phyloP scores from a whole-genome alignment of 2,888 invertebrate genomes.

The Ceraclea dissimilis region DNA sequence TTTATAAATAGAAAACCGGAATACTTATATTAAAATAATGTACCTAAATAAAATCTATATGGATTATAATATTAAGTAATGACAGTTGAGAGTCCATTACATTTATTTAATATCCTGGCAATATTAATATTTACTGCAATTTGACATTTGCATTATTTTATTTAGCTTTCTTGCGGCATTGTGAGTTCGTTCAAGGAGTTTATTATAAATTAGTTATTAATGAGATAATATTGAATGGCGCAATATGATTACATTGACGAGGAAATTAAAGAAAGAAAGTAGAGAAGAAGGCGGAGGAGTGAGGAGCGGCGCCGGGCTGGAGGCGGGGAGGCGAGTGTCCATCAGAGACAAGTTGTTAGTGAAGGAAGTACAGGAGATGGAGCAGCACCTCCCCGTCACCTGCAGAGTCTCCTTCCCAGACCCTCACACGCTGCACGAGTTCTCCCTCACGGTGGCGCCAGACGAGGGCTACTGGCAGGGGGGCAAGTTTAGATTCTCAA shows the following conservation, averaged over 20 bases:
- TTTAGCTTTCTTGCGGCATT: no score
- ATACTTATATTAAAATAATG: no score
- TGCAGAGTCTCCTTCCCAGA: conserved; percentile 77
- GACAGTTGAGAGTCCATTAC: no score
- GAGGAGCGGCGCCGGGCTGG: conserved; percentile 33
- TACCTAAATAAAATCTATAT: no score
- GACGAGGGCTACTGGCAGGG: conserved; percentile 87
- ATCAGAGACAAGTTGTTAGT: conserved; percentile 71
- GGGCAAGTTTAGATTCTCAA: conserved; percentile 78
- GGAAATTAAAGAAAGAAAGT: conserved; percentile 60
- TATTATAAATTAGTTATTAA: no score
- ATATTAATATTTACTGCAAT: no score
- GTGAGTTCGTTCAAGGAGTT: no score
- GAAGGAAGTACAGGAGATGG: conserved; percentile 82
- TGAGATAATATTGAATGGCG: no score
- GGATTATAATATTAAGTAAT: no score
- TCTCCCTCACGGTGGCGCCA: conserved; percentile 68
- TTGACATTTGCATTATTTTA: no score
- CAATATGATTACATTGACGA: conserved; percentile 64
- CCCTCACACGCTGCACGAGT: conserved; percentile 74
- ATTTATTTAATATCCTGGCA: no score
- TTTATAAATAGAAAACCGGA: no score
- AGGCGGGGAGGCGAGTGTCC: conserved; percentile 55
- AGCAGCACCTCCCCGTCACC: conserved; percentile 71
- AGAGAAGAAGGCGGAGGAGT: conserved; percentile 39